Evolutionary conservation across 2,797 vertebrate genomes (phyloP), one percentile per base, ranked within the genome.

Genomic region (Smutsia temminckii): DNA sequence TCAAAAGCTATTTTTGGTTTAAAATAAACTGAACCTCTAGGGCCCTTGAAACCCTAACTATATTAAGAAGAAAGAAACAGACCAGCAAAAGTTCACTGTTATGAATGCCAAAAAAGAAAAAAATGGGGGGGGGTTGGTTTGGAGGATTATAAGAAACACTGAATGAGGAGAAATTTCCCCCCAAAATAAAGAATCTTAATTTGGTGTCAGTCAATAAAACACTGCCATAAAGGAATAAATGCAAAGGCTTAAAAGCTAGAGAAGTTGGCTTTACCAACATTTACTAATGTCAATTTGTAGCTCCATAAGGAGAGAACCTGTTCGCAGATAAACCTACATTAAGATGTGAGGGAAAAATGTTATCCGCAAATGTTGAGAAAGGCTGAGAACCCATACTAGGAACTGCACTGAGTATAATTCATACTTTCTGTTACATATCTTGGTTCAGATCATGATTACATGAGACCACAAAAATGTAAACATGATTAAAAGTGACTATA

Each of bases 1-100:
- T 64, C 23, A 8, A 89, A 84, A 92, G 51, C 66, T 69, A 32
- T 78, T 84, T 91, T 84, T 88, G 32, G 49, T 89, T 89, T 89
- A 42, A 78, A 94, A 85, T 72, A 74, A 85, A 85, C 37, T 63
- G 46, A 66, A 72, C 34, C 46, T 74, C 18, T 80, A 74, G 14
- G 74, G 69, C n/a, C 5, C 49, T 74, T 84, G 53, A 57, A 79
- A 79, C 71, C 34, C 40, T 61, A 80, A 79, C n/a, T 7, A 2
- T 71, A 85, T 64, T 78, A 84, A 79, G 51, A 80, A 87, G 46
- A 40, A 42, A 85, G 61, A 78, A 71, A 89, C 11, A 85, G n/a
- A 74, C 27, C n/a, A 74, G 74, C 66, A 49, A 89, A 84, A 85
- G 72, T 42, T 85, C 40, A 72, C 17, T 63, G 53, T 63, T 91